Evolutionary conservation across 2,888 invertebrate species (phyloP).

Genomic region (Alloscopus bannaensis): DNA sequence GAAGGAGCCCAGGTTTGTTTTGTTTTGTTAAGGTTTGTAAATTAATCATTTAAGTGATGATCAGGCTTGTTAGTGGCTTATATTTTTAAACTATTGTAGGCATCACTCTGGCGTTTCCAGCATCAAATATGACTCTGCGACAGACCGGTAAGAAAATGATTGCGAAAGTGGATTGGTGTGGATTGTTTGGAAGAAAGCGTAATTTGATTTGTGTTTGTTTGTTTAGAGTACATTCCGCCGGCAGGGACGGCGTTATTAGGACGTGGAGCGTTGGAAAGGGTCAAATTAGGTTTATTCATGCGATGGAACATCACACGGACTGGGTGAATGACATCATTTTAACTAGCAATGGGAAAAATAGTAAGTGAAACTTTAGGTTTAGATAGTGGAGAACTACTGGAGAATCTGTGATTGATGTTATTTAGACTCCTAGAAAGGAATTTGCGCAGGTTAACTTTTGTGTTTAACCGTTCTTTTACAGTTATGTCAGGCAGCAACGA

Average conservation of each 20-base stretch:
- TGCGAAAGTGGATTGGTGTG: too few relatives aligned
- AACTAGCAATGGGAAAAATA: constrained; percentile 96
- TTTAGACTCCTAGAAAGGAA: neutral
- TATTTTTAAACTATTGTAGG: too few relatives aligned
- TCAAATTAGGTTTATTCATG: constrained; percentile 90
- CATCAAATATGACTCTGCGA: constrained; percentile 69
- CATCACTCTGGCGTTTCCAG: constrained; percentile 71
- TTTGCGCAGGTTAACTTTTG: neutral
- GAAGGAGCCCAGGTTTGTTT: constrained; percentile 65
- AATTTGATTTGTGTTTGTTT: neutral
- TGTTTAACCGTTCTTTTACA: constrained; percentile 76
- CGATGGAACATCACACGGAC: constrained; percentile 99
- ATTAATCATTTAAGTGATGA: too few relatives aligned
- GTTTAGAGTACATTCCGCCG: constrained; percentile 92
- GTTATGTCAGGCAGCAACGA: constrained; percentile 99
- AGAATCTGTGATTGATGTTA: neutral
- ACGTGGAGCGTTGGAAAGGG: constrained; percentile 85
- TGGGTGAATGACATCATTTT: constrained; percentile 99
- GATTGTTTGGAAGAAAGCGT: neutral
- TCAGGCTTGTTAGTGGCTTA: too few relatives aligned
- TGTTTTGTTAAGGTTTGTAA: too few relatives aligned
- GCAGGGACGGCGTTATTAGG: constrained; percentile 97
- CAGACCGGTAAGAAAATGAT: constrained; percentile 69
- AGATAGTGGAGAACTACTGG: neutral
- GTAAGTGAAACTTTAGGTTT: constrained; percentile 76